Evolutionary conservation across 2,113 vertebrate genomes (phyloP).

Genomic region (Calcarius ornatus): DNA sequence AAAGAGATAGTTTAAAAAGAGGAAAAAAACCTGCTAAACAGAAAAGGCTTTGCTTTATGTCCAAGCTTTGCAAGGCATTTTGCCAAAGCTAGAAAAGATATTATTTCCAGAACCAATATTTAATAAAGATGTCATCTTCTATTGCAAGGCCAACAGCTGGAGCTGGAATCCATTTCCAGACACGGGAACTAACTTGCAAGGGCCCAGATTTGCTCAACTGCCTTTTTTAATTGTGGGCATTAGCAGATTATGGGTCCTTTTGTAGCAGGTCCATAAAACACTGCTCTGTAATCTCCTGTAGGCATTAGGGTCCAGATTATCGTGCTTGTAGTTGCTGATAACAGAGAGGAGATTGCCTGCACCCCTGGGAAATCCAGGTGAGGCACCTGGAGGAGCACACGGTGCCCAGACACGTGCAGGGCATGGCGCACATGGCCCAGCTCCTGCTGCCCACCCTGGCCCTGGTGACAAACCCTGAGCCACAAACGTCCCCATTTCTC

Average conservation of each 20-base stretch:
- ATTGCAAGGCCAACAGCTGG: not conserved
- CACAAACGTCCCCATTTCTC: not conserved
- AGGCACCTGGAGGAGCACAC: not conserved
- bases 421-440: not conserved
- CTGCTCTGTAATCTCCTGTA: slow-evolving; percentile 28
- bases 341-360: not conserved
- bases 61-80: not conserved
- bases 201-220: not conserved
- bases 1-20: not conserved
- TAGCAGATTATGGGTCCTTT: slow-evolving; percentile 5
- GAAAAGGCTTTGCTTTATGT: not conserved
- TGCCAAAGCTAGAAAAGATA: not conserved
- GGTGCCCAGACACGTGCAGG: not conserved
- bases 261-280: not conserved
- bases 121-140: not conserved
- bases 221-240: slow-evolving; percentile 22
- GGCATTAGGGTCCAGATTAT: slow-evolving; percentile 15
- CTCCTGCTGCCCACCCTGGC: not conserved
- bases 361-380: not conserved
- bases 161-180: not conserved
- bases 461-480: rapidly evolving
- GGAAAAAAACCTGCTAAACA: not conserved
- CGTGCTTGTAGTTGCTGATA: slow-evolving; percentile 16
- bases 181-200: not conserved
- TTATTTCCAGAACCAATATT: not conserved